phyloP scores from a whole-genome alignment of 2,797 vertebrate genomes.

The Pachyuromys duprasi region DNA sequence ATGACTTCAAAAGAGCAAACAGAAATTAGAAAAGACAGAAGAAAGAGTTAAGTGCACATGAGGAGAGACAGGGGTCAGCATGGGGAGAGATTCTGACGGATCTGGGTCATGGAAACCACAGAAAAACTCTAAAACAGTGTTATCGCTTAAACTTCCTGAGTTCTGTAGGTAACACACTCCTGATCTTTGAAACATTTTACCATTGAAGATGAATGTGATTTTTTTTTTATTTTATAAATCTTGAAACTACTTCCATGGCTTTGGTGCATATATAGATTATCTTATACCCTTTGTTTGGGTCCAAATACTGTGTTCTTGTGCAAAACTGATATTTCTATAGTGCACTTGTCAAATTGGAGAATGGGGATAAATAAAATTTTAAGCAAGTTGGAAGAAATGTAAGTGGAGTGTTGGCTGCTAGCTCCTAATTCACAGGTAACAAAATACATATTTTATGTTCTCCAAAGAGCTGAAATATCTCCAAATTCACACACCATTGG shows the following conservation, averaged over 20 bases:
- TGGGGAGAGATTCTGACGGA: background rate
- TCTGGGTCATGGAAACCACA: background rate
- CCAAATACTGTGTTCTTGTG: background rate
- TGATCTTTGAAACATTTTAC: background rate
- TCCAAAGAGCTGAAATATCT: conserved; percentile 48
- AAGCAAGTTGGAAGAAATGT: conserved; percentile 56
- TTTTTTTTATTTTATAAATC: background rate
- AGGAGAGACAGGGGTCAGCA: background rate
- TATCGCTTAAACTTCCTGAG: background rate
- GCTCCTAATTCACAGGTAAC: conserved; percentile 37
- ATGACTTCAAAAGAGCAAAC: conserved; percentile 69
- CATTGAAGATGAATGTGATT: background rate
- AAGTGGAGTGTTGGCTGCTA: conserved; percentile 62
- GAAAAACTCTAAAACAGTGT: conserved; percentile 4
- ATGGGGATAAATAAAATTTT: conserved; percentile 60
- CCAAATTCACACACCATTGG: background rate
- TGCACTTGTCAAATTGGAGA: background rate
- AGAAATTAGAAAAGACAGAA: conserved; percentile 69
- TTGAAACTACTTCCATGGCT: background rate
- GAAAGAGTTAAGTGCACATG: conserved; percentile 10
- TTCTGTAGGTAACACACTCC: background rate
- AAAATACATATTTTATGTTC: conserved; percentile 63
- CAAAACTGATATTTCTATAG: background rate
- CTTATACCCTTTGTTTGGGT: background rate
- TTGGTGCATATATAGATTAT: background rate